Evolutionary conservation across 1,140 invertebrate genomes (phyloP).

Genomic region (Orchesella cincta): DNA sequence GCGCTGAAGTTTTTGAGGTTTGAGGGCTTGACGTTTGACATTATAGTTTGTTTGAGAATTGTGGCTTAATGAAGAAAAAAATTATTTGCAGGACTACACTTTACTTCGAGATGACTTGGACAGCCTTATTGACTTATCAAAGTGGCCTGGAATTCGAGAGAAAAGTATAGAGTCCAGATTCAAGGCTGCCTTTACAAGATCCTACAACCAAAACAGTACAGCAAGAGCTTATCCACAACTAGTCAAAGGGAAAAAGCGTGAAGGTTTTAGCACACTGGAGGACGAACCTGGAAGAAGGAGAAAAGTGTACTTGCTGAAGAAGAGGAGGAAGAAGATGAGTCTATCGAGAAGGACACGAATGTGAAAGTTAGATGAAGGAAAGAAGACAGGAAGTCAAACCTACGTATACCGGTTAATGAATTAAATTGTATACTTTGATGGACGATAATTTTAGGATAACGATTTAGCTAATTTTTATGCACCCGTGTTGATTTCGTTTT

Average conservation of each 20-base stretch:
- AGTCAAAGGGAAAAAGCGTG: slow-evolving; percentile 60
- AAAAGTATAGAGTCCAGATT: slow-evolving; percentile 77
- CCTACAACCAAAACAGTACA: slow-evolving; percentile 82
- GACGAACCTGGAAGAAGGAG: slow-evolving; percentile 58
- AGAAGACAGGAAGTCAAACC: no score
- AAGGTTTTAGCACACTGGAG: slow-evolving; percentile 54
- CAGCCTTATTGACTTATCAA: slow-evolving; percentile 76
- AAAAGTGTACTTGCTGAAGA: slow-evolving; percentile 56
- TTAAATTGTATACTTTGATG: no score
- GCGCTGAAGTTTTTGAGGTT: slow-evolving; percentile 70
- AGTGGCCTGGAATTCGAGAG: slow-evolving; percentile 80
- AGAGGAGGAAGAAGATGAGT: slow-evolving; percentile 56
- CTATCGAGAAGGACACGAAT: slow-evolving; percentile 71
- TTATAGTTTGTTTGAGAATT: background rate
- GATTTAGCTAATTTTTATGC: no score
- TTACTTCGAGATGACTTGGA: slow-evolving; percentile 89
- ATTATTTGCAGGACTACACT: slow-evolving; percentile 68
- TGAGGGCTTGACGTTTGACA: background rate
- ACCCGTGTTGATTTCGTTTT: no score
- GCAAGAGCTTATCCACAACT: slow-evolving; percentile 68
- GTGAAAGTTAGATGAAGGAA: slow-evolving; percentile 67
- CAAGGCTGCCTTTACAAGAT: slow-evolving; percentile 88
- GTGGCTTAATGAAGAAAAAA: background rate
- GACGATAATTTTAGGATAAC: no score
- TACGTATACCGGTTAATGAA: no score